Conservation (phyloP, 2,797 vertebrate genomes). For the Calcarius lapponicus region DNA sequence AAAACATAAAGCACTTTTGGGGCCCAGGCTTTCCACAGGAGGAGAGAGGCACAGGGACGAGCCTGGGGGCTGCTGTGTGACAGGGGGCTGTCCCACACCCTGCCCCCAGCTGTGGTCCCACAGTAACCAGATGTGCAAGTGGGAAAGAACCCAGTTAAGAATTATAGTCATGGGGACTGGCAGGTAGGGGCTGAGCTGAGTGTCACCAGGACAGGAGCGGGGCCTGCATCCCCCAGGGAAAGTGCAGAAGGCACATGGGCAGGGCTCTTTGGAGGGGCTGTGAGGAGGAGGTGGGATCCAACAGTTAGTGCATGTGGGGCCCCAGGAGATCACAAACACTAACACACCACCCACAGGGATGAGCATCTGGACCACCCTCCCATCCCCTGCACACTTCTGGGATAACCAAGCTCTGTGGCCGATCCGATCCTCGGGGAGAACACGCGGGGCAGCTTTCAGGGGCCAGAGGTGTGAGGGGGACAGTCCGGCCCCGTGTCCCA, state of each 20-base stretch:
- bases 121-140: constrained; percentile 60
- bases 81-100: neutral
- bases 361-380: neutral
- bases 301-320: neutral
- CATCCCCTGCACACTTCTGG: neutral
- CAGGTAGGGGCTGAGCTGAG: neutral
- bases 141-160: constrained; percentile 55
- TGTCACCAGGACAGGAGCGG: neutral
- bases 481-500: neutral
- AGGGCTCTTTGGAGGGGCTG: constrained; percentile 55
- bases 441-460: neutral
- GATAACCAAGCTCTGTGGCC: neutral
- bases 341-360: neutral
- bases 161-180: neutral
- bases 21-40: constrained; percentile 56
- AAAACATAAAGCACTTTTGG: constrained; percentile 74
- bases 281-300: neutral
- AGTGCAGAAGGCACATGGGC: constrained; percentile 60
- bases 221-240: neutral
- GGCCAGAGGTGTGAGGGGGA: neutral
- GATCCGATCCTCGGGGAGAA: neutral
- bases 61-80: constrained; percentile 14
- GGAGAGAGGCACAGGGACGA: constrained; percentile 46
- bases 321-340: neutral
- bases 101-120: constrained; percentile 34